Evolutionary conservation across 2,888 invertebrate species (phyloP), one percentile per base, ranked within the genome.

Genomic region (Zaprionus lineosus): DNA sequence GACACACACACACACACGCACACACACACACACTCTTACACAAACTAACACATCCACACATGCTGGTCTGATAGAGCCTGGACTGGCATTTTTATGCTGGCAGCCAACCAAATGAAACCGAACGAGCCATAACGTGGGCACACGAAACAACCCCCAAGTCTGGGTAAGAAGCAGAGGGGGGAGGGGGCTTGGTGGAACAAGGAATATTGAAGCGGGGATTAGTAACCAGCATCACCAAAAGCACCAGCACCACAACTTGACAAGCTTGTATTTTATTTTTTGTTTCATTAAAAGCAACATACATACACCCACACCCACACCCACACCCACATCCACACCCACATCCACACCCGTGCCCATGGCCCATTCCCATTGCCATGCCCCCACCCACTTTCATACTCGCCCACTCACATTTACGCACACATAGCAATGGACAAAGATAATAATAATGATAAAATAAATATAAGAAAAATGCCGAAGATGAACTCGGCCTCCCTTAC

Each of bases 401-500:
- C 65, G 24, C 34, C 46, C 31, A 51, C 21, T 39, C 52, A 19
- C 47, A 26, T 28, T 47, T 7, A 40, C 52, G 56, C 60, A 46
- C 58, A 72, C 82, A 84, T 86, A 65, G 82, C 62, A 73, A 76
- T 81, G 84, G 86, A 88, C 86, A 88, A 83, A 88, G 79, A 87
- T 88, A 88, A 88, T 88, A 88, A 88, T 86, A 86, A 88, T 75
- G 79, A 78, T 84, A 74, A 88, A 86, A 88, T 84, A 87, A 87
- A 87, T 86, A 86, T 74, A 85, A 81, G 78, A 85, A 66, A 77
- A 77, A 75, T 65, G 63, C 47, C 65, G 81, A 74, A 68, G 67
- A 64, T 70, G 46, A 14, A 26, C 44, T 14, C 46, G 18, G 8
- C 12, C 12, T 24, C n/a, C 18, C 12, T 7, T 39, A 7, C 31